Conservation (phyloP, 2,888 invertebrate species). For the Seira musarum region DNA sequence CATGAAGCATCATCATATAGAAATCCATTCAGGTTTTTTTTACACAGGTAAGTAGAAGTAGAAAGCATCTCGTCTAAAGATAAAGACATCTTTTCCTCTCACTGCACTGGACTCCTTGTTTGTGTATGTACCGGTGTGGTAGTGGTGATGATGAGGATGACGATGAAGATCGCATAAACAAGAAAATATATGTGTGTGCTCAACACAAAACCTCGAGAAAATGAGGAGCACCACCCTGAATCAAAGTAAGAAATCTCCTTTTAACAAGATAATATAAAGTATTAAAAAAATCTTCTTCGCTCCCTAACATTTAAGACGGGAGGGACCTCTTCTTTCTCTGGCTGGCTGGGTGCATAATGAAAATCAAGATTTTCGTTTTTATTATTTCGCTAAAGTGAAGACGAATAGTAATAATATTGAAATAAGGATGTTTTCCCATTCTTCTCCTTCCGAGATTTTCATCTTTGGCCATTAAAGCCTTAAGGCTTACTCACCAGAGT, state of each 20-base stretch:
- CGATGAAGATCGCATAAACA: background rate
- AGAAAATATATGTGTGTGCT: conserved; percentile 11
- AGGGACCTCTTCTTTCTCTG: conserved; percentile 38
- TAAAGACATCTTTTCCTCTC: background rate
- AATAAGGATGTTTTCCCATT: conserved; percentile 2
- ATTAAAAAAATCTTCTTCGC: conserved; percentile 8
- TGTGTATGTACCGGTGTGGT: background rate
- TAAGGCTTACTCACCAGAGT: conserved; percentile 40
- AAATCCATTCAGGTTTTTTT: too few species aligned
- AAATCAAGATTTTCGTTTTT: conserved; percentile 41
- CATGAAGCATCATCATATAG: too few species aligned
- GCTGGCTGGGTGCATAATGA: conserved; percentile 16
- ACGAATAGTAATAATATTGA: conserved; percentile 21
- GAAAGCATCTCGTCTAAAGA: background rate
- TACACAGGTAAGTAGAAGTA: too few species aligned
- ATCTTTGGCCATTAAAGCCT: conserved; percentile 41
- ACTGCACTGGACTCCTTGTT: background rate
- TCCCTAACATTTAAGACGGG: conserved; percentile 44
- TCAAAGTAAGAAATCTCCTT: conserved; percentile 49
- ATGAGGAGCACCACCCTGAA: conserved; percentile 59
- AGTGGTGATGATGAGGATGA: background rate
- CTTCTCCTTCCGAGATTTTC: conserved; percentile 27
- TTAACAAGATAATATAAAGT: conserved; percentile 56
- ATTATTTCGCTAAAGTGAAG: conserved; percentile 16
- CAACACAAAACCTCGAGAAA: conserved; percentile 17